These are phyloP conservation scores for Oscheius sp. DNA, from an alignment of 2,888 invertebrate genomes.

Conservation along the genomic window DNA sequence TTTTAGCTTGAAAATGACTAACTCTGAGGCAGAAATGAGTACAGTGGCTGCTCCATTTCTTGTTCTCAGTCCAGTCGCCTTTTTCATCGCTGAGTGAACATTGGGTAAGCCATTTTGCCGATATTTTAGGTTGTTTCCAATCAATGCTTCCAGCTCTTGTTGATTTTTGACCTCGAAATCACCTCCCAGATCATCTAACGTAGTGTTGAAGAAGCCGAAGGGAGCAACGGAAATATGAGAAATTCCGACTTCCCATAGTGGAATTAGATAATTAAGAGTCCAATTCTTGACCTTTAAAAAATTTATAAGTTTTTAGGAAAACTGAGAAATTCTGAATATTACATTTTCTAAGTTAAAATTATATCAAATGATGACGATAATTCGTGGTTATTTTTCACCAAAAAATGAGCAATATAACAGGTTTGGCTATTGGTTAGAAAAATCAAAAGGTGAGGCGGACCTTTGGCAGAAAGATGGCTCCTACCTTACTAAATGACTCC, in stretches of 20 bases:
- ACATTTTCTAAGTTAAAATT: too few relatives aligned
- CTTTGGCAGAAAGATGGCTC: too few relatives aligned
- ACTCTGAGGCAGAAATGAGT: slow-evolving; percentile 30
- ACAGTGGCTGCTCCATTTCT: background rate
- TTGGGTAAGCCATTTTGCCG: background rate
- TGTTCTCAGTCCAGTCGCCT: background rate
- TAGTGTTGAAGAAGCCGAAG: slow-evolving; percentile 10
- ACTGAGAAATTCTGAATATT: too few relatives aligned
- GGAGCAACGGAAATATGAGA: slow-evolving; percentile 15
- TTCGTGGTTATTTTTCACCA: too few relatives aligned
- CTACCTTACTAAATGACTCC: slow-evolving; percentile 16
- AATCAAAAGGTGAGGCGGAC: too few relatives aligned
- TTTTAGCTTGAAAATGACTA: background rate
- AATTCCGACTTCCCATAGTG: slow-evolving; percentile 17
- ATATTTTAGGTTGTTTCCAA: background rate
- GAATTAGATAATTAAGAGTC: background rate
- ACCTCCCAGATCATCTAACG: slow-evolving; percentile 21
- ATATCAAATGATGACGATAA: too few relatives aligned
- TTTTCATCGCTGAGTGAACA: slow-evolving; percentile 14
- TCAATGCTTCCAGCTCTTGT: background rate
- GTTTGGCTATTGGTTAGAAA: too few relatives aligned
- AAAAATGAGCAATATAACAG: too few relatives aligned
- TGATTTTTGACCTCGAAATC: background rate
- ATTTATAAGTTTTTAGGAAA: too few relatives aligned
- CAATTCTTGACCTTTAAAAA: too few relatives aligned